A percentile compares a stretch with the other conserved stretches of the same genome.
These are phyloP conservation scores for Aurelia sp. DNA, from an alignment of 30 jellyfish, hydroid and myxozoan species.

Conservation along the genomic window DNA sequence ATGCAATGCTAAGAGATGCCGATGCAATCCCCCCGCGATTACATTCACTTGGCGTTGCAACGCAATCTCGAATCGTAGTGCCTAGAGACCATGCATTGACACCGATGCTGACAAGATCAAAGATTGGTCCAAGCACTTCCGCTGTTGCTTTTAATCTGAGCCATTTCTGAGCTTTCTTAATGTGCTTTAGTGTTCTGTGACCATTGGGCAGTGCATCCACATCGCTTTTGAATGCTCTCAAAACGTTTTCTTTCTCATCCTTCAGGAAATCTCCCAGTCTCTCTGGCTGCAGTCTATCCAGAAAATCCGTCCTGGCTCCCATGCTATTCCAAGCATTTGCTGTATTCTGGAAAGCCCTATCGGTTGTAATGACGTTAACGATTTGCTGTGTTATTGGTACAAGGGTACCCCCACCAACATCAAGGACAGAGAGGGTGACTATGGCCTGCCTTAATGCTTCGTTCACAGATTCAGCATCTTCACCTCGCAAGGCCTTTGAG, in stretches of 20 bases:
- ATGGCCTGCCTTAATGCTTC: too few relatives aligned
- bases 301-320: too few relatives aligned
- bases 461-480: too few relatives aligned
- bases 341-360: too few relatives aligned
- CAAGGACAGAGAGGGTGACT: too few relatives aligned
- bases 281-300: too few relatives aligned
- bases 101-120: constrained; percentile 6
- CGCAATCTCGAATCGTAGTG: neutral
- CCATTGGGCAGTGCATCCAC: neutral
- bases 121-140: neutral
- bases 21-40: neutral
- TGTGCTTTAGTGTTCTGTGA: neutral
- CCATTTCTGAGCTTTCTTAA: too few relatives aligned
- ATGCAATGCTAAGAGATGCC: neutral
- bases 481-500: too few relatives aligned
- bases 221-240: neutral
- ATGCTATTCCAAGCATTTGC: too few relatives aligned
- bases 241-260: neutral
- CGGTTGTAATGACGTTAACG: too few relatives aligned
- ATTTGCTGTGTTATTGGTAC: too few relatives aligned
- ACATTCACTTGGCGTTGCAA: neutral
- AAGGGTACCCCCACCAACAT: too few relatives aligned
- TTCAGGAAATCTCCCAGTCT: neutral
- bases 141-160: neutral
- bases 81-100: constrained; percentile 2